Evolutionary conservation across 1,140 invertebrate genomes (phyloP).

Genomic region (silkworm (Bombyx mori)): DNA sequence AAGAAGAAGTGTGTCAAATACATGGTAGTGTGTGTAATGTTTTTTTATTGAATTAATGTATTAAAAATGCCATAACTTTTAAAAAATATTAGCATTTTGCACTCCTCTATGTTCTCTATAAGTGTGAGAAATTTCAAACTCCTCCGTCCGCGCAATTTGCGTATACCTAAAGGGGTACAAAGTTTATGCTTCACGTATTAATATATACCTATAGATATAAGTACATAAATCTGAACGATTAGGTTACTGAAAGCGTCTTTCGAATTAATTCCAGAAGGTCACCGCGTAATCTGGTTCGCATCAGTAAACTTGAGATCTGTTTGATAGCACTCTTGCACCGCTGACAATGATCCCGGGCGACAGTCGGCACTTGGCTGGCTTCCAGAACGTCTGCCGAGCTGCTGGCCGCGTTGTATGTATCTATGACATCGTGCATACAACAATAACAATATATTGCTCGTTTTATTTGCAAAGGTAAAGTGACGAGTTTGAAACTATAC

Average conservation of each 20-base stretch:
- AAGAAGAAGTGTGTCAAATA: too few relatives aligned
- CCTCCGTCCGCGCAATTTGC: too few relatives aligned
- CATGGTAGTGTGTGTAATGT: too few relatives aligned
- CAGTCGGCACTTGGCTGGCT: conserved; percentile 7
- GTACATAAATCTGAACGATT: neutral
- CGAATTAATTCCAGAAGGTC: neutral
- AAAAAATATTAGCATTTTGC: too few relatives aligned
- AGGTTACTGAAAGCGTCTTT: neutral
- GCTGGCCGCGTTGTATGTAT: neutral
- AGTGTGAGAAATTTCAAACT: too few relatives aligned
- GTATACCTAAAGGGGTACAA: too few relatives aligned
- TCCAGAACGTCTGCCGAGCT: conserved; percentile 11
- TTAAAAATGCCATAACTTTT: too few relatives aligned
- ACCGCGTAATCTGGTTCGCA: conserved; percentile 9
- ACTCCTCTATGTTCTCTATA: too few relatives aligned
- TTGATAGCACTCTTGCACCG: conserved; percentile 6
- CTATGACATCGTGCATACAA: conserved; percentile 2
- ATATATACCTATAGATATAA: neutral
- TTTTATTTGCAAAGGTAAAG: neutral
- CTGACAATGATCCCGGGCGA: conserved; percentile 10
- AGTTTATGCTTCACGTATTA: too few relatives aligned
- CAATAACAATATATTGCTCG: neutral
- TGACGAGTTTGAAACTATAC: too few relatives aligned
- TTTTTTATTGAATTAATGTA: too few relatives aligned
- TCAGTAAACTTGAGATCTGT: conserved; percentile 8